Percentiles rank a stretch among this genome's conserved stretches.
Conservation (phyloP, 2,113 vertebrate genomes). For the Caracal caracal region DNA sequence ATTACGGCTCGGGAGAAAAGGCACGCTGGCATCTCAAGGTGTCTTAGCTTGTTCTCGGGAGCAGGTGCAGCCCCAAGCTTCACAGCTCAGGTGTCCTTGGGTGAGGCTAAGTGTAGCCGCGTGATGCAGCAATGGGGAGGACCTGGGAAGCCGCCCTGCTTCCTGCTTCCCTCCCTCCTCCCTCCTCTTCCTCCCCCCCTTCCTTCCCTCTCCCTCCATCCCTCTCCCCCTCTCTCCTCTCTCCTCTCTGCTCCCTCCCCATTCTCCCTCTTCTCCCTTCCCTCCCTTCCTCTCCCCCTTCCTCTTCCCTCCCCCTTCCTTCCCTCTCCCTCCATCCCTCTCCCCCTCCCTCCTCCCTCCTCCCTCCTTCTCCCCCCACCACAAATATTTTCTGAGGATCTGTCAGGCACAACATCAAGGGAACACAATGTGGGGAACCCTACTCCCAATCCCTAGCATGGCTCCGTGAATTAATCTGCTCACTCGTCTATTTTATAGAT, state of each 20-base stretch:
- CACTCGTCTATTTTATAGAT: fast-evolving
- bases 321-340: background rate
- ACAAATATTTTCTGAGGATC: fast-evolving
- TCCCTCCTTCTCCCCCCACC: too few relatives aligned
- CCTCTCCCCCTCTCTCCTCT: too few relatives aligned
- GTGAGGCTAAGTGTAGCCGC: fast-evolving
- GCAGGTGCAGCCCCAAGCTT: fast-evolving
- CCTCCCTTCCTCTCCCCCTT: too few relatives aligned
- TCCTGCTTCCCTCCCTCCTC: too few relatives aligned
- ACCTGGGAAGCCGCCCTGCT: too few relatives aligned
- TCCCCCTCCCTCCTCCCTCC: fast-evolving
- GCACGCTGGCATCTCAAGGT: fast-evolving
- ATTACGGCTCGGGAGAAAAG: fast-evolving
- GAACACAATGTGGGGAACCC: too few relatives aligned
- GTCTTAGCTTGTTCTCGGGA: background rate
- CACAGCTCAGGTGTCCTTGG: fast-evolving
- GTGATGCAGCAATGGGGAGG: fast-evolving
- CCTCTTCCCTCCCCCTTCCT: background rate
- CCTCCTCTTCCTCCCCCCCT: too few relatives aligned
- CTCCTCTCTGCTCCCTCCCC: background rate
- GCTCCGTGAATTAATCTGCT: background rate
- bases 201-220: too few relatives aligned
- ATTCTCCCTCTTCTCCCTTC: too few relatives aligned
- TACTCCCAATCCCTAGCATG: fast-evolving
- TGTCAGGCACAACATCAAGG: fast-evolving